Evolutionary conservation across 2,113 vertebrate species (phyloP), one percentile per base, ranked within the genome.

Genomic region (Marmota flaviventris): DNA sequence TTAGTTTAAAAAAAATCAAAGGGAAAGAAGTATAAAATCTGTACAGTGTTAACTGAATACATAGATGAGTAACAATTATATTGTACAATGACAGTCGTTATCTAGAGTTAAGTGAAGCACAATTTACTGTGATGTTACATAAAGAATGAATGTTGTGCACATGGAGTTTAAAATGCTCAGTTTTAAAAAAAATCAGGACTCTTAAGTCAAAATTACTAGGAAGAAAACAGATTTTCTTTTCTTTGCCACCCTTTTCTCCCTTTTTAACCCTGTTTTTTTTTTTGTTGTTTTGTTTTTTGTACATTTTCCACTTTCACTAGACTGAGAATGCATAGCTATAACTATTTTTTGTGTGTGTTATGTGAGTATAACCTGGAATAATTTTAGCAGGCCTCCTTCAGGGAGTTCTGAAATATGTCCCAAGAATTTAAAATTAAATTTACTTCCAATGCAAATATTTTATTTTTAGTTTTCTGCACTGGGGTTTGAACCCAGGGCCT

Each of bases 331-430:
- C 10, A 77, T 58, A 25, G 1, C 37, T 11, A 0, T 17, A 6
- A 73, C 13, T 24, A 12, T 8, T 34, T 93, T 91, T 63, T 61
- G 8, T 42, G 42, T 14, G 8, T 8, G 1, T 42, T n/a, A 32
- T n/a, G 37, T 32, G 20, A 79, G 24, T 4, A 17, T 22, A 70
- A 67, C 5, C 48, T 81, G 34, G 85, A 84, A 34, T 82, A 32
- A 34, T 82, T 53, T 37, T 58, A 92, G 39, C 42, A 90, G 91
- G 56, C 4, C 22, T 72, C 22, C 34, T n/a, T 17, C 67, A 70
- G 81, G 77, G 42, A 84, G 29, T 95, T 96, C 81, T 45, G 53
- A 96, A 90, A 78, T 48, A 56, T 83, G 32, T 69, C 39, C 32
- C 20, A 37, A 94, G 77, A 88, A 88, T 48, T 70, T 39, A 18